Evolutionary conservation across 2,797 vertebrate species (phyloP), one percentile per base, ranked within the genome.

Genomic region (Karalla daura): DNA sequence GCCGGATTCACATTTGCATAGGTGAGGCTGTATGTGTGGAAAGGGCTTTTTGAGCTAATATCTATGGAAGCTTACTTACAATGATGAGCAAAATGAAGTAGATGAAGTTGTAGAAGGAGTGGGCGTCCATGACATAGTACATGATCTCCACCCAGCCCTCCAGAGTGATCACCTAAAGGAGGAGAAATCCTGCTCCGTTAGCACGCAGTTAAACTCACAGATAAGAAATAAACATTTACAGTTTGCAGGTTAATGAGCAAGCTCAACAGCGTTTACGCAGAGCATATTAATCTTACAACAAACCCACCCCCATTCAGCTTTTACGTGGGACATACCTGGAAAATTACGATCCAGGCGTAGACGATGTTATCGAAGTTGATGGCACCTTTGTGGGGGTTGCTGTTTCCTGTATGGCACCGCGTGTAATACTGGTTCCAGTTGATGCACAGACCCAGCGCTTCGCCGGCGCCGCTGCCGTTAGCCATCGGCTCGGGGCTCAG

Each of bases 61-160:
- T n/a, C n/a, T n/a, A n/a, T n/a, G n/a, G n/a, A n/a, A n/a, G n/a
- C n/a, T 37, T 76, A 97, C 97, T 98, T 93, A 99, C 97, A 12
- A 99, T 99, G 87, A 99, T 99, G 51, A 99, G 95, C 76, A 99
- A 92, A 86, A 99, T 99, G 83, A 99, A 99, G 88, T 99, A 99
- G 93, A 99, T 98, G 90, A 99, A 99, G 92, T 99, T 99, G 93
- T 98, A 98, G 92, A 99, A 99, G 63, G 98, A 99, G 80, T 99
- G 98, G 0, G 98, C 98, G 7, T 99, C 97, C 97, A 99, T 99
- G 59, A 99, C 98, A 0, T 98, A 98, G 86, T 99, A 99, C 98
- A 99, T 99, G 80, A 99, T 99, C 91, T 99, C 97, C 76, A 99
- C 97, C 97, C 98, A 98, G 71, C 97, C 97, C 85, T 99, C 98